phyloP scores from a whole-genome alignment of 2,888 invertebrate genomes.

The Chymomyza procnemis region DNA sequence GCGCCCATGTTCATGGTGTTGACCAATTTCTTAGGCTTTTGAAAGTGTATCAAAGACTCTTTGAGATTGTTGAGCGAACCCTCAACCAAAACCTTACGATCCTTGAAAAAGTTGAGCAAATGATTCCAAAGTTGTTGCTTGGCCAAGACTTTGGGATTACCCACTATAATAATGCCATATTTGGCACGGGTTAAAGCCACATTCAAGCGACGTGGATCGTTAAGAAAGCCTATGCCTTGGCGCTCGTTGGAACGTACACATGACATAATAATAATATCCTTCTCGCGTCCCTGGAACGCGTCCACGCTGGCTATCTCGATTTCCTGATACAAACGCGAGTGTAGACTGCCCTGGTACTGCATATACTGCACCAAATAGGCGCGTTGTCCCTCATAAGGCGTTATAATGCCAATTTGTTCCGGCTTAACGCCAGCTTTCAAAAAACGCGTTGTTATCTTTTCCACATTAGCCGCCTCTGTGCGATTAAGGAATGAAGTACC shows the following conservation, averaged over 20 bases:
- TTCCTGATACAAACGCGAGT: conserved; percentile 97
- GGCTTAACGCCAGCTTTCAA: conserved; percentile 96
- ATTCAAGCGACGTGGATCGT: conserved; percentile 97
- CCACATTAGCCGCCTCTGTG: conserved; percentile 98
- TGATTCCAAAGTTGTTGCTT: conserved; percentile 99
- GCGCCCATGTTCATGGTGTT: conserved; percentile 97
- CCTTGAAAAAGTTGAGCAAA: conserved; percentile 96
- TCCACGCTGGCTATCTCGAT: conserved; percentile 99
- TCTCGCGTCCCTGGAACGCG: conserved; percentile 99
- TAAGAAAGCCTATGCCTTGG: conserved; percentile 97
- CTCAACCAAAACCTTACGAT: conserved; percentile 94
- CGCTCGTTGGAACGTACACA: conserved; percentile 99
- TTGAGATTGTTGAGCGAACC: conserved; percentile 98
- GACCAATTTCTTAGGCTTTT: conserved; percentile 96
- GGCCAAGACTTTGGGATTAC: conserved; percentile 98
- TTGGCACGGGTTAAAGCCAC: conserved; percentile 98
- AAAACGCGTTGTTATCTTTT: conserved; percentile 97
- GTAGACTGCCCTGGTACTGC: conserved; percentile 98
- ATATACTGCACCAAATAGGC: conserved; percentile 98
- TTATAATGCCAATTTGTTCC: conserved; percentile 98
- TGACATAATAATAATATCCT: conserved; percentile 99
- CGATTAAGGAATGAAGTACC: conserved; percentile 99
- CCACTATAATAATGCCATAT: conserved; percentile 98
- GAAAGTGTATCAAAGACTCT: conserved; percentile 96
- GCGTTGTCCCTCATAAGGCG: conserved; percentile 98